Evolutionary conservation across 2,113 vertebrate genomes (phyloP), one percentile per base, ranked within the genome.

Genomic region (Channa maculata): DNA sequence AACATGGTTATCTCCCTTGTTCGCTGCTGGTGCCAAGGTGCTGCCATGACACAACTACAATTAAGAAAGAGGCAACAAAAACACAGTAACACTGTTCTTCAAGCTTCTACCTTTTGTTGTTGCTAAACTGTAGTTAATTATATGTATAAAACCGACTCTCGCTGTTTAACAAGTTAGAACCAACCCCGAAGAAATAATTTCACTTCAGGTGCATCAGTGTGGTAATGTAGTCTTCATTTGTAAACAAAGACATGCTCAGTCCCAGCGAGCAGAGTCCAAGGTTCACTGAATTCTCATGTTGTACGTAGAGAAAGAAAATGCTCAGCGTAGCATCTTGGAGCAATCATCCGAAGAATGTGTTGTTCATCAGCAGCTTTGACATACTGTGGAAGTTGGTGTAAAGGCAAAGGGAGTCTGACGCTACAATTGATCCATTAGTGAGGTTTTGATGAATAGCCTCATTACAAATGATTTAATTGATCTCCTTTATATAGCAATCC

Each of bases 401-500:
- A 79, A 60, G 45, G 58, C 55, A 58, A 10, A 3, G 43, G 11
- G 51, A 70, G 66, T 51, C 43, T 8, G 58, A 48, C 49, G 49
- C 72, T 75, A 43, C 77, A 77, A 89, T 86, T 77, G 58, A 80
- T 86, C 57, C 48, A 76, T 70, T 72, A 82, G 78, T 38, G 69
- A 86, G 83, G 49, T 6, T 48, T 58, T 89, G 89, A 91, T 82
- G 82, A 81, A 92, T 84, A 24, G 62, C 64, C 83, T 84, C 85
- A 85, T 91, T 87, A 84, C 51, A 38, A 80, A 82, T 58, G 69
- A 83, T 79, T 84, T 63, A 77, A 85, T 83, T 75, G 77, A 85
- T 89, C 70, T 68, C 53, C 50, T 81, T 77, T 46, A 65, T 71
- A 62, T 70, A 77, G 61, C 62, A 54, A 91, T 61, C 39, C 64